These are phyloP conservation scores for Aplochiton taeniatus DNA, from an alignment of 2,797 vertebrate species.

Conservation along the genomic window DNA sequence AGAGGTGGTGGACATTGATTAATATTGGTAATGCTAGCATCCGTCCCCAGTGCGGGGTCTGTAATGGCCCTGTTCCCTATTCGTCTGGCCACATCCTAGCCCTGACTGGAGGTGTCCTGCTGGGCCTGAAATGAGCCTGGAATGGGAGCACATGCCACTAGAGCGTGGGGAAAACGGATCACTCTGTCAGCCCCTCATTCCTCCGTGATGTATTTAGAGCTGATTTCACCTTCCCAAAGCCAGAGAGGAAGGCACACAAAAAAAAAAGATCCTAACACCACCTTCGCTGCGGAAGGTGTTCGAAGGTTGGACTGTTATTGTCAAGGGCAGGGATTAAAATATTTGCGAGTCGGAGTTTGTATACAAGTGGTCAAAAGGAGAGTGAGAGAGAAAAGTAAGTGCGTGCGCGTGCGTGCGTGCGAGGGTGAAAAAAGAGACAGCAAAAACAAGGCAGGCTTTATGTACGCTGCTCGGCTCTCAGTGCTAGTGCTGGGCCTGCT, in stretches of 20 bases:
- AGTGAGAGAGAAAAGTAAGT: conserved; percentile 30
- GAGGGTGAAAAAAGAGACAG: conserved; percentile 51
- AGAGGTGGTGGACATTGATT: conserved; percentile 90
- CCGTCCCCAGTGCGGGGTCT: conserved; percentile 73
- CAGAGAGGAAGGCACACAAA: conserved; percentile 9
- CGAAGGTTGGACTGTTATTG: conserved; percentile 84
- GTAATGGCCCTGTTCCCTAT: conserved; percentile 82
- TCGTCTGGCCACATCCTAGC: conserved; percentile 80
- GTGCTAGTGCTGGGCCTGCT: conserved; percentile 84
- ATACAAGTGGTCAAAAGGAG: conserved; percentile 49
- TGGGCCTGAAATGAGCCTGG: conserved; percentile 93
- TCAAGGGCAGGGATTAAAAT: conserved; percentile 69
- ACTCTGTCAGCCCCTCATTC: conserved; percentile 89
- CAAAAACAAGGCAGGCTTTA: conserved; percentile 92
- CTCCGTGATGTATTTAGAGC: conserved; percentile 86
- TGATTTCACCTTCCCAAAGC: conserved; percentile 80
- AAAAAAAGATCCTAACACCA: conserved; percentile 74
- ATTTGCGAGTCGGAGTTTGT: conserved; percentile 79
- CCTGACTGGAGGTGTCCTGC: conserved; percentile 90
- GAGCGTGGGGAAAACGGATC: conserved; percentile 84
- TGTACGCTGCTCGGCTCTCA: conserved; percentile 73
- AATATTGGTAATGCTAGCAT: conserved; percentile 91
- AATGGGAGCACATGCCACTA: conserved; percentile 88
- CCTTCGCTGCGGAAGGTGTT: conserved; percentile 70
- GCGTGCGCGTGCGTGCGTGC: not conserved